Percentiles rank a stretch among this genome's conserved stretches.
phyloP scores from a whole-genome alignment of 2,888 invertebrate species.

The Lymantria monacha region DNA sequence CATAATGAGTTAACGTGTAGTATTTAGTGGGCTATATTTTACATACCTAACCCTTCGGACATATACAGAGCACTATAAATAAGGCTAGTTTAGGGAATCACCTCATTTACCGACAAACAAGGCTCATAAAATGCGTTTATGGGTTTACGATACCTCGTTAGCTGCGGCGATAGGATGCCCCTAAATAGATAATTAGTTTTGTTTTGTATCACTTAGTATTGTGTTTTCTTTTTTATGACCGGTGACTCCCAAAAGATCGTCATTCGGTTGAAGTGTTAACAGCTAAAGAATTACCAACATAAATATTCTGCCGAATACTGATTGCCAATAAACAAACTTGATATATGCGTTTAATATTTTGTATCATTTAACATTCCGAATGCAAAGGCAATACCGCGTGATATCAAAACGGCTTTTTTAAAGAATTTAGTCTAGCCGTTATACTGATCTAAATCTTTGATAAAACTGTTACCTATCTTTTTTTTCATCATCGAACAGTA shows the following conservation, averaged over 20 bases:
- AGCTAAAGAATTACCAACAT: slow-evolving; percentile 55
- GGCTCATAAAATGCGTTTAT: slow-evolving; percentile 64
- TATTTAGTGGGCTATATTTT: slow-evolving; percentile 62
- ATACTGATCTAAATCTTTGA: neutral
- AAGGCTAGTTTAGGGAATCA: slow-evolving; percentile 60
- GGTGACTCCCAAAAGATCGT: slow-evolving; percentile 32
- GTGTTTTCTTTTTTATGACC: slow-evolving; percentile 39
- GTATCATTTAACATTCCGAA: slow-evolving; percentile 45
- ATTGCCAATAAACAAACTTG: slow-evolving; percentile 72
- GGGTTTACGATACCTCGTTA: slow-evolving; percentile 73
- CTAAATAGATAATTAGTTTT: slow-evolving; percentile 79
- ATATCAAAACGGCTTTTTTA: neutral
- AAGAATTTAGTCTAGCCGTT: neutral
- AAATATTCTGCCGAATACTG: slow-evolving; percentile 59
- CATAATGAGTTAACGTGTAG: slow-evolving; percentile 55
- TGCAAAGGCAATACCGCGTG: slow-evolving; percentile 9
- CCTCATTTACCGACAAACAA: slow-evolving; percentile 63
- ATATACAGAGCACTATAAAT: slow-evolving; percentile 55
- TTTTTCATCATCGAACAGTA: neutral
- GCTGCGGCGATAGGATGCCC: slow-evolving; percentile 61
- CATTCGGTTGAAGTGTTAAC: slow-evolving; percentile 39
- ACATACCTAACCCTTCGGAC: slow-evolving; percentile 39
- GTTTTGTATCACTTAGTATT: slow-evolving; percentile 46
- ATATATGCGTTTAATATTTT: slow-evolving; percentile 52
- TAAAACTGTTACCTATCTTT: neutral